These are phyloP conservation scores for Solenopsis fugax DNA, from an alignment of 1,140 invertebrate genomes.

Conservation along the genomic window DNA sequence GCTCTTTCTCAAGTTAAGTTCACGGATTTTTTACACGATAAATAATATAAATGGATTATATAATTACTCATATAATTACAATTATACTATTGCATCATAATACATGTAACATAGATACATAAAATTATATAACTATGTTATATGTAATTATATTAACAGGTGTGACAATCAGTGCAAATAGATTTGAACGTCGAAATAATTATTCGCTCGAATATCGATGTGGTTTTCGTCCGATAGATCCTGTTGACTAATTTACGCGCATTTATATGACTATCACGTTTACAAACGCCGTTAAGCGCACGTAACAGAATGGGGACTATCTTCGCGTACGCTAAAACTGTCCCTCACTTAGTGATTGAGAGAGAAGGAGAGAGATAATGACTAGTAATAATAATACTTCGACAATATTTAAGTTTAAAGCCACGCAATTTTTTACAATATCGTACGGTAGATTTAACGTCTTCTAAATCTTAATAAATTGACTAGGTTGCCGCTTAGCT, in stretches of 20 bases:
- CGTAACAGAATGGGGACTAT: background rate
- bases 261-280: conserved; percentile 21
- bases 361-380: conserved; percentile 15
- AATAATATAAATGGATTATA: background rate
- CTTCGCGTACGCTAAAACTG: conserved; percentile 18
- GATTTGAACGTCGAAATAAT: conserved; percentile 42
- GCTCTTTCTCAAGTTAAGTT: background rate
- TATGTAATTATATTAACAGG: background rate
- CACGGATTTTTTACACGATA: background rate
- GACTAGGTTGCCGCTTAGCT: conserved; percentile 56
- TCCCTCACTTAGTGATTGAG: conserved; percentile 17
- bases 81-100: background rate
- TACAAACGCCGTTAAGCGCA: conserved; percentile 37
- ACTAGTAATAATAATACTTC: conserved; percentile 49
- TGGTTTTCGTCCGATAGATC: background rate
- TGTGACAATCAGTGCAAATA: background rate
- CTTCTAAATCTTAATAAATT: conserved; percentile 58
- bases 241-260: conserved; percentile 35
- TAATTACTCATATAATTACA: background rate
- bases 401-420: conserved; percentile 51
- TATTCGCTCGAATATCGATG: conserved; percentile 29
- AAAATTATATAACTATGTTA: background rate
- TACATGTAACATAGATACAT: background rate
- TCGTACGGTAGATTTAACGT: conserved; percentile 44
- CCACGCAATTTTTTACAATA: conserved; percentile 46